phyloP scores from a whole-genome alignment of 2,888 invertebrate species.

The Malthinus flaveolus region DNA sequence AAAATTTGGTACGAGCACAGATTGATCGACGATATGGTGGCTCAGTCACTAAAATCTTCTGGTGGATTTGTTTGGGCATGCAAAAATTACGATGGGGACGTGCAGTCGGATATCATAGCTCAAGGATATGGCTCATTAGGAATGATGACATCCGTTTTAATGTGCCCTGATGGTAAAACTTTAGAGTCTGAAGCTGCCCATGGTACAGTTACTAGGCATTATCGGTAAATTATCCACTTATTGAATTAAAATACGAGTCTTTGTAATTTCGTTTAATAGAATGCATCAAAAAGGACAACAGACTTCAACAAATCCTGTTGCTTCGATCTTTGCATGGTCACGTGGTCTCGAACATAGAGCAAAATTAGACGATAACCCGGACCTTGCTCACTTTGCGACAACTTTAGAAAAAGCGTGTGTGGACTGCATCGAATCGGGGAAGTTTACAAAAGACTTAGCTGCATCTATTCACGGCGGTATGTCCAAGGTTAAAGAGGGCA shows the following conservation, averaged over 20 bases:
- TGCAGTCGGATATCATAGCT: constrained; percentile 87
- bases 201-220: constrained; percentile 89
- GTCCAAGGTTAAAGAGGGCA: constrained; percentile 77
- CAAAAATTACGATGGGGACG: constrained; percentile 93
- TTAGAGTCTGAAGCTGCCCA: constrained; percentile 92
- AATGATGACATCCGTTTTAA: constrained; percentile 88
- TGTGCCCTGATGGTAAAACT: constrained; percentile 87
- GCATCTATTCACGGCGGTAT: constrained; percentile 86
- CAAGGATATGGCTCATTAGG: constrained; percentile 80
- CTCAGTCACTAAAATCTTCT: constrained; percentile 78
- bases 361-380: constrained; percentile 76
- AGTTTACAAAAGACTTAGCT: constrained; percentile 88
- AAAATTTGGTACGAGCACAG: constrained; percentile 92
- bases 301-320: constrained; percentile 89
- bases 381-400: constrained; percentile 70
- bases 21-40: constrained; percentile 91
- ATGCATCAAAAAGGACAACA: constrained; percentile 84
- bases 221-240: constrained; percentile 55
- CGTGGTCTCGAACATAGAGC: constrained; percentile 82
- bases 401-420: constrained; percentile 81
- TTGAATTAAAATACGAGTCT: not conserved
- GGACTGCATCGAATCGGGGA: constrained; percentile 79
- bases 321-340: constrained; percentile 92
- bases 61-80: constrained; percentile 93
- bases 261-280: constrained; percentile 50